Conservation (phyloP, 2,113 vertebrate genomes). For the Gymnarchus niloticus region DNA sequence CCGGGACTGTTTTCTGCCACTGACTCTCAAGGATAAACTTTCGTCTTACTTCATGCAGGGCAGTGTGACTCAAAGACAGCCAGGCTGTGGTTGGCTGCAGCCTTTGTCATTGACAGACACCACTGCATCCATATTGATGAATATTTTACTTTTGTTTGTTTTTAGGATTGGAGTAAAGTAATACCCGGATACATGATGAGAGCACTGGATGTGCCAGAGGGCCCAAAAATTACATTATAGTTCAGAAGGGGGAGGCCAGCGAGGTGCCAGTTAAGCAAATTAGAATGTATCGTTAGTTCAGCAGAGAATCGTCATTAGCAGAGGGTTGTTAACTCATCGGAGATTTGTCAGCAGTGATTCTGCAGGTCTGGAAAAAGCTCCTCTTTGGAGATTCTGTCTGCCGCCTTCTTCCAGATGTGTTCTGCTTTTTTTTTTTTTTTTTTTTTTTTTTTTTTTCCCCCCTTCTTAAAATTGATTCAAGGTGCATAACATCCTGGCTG, state of each 20-base stretch:
- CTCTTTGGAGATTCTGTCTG: neutral
- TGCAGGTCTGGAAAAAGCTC: neutral
- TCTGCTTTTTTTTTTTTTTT: neutral
- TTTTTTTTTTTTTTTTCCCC: neutral
- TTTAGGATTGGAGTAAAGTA: neutral
- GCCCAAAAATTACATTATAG: neutral
- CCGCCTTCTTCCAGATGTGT: neutral
- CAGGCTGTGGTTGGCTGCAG: neutral
- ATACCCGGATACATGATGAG: neutral
- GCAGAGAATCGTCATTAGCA: neutral
- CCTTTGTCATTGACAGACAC: neutral
- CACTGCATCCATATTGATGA: neutral
- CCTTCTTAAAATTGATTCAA: conserved; percentile 46
- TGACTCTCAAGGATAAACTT: neutral
- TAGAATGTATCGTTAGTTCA: neutral
- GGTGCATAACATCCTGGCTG: conserved; percentile 97
- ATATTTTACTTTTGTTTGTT: neutral
- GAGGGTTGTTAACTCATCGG: neutral
- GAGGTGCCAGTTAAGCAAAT: neutral
- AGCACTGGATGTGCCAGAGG: neutral
- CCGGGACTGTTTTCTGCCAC: neutral
- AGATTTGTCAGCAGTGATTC: neutral
- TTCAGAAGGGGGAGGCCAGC: neutral
- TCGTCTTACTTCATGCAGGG: neutral
- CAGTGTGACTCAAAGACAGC: neutral